Evolutionary conservation across 1,140 invertebrate species (phyloP).

Genomic region (Sinonovacula constricta): DNA sequence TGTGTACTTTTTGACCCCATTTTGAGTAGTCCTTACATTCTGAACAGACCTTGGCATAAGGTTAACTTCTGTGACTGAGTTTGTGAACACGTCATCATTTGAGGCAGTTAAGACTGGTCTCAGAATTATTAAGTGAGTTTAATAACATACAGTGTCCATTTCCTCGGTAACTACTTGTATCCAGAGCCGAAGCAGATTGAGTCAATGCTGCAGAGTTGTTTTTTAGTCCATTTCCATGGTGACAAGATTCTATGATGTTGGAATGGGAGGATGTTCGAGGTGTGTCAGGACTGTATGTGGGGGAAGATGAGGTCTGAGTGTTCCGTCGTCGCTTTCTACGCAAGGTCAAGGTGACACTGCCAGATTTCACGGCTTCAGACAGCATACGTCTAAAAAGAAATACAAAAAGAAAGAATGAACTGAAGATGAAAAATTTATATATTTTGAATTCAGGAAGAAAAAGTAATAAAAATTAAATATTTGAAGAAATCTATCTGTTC

Average conservation of each 20-base stretch:
- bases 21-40: too few species aligned
- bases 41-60: constrained; percentile 14
- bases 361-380: constrained; percentile 17
- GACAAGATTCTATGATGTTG: constrained; percentile 10
- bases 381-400: constrained; percentile 38
- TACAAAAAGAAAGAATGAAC: too few species aligned
- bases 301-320: constrained; percentile 7
- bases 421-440: too few species aligned
- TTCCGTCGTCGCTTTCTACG: constrained; percentile 26
- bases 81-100: constrained; percentile 48
- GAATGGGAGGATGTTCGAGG: constrained; percentile 26
- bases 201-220: constrained; percentile 1
- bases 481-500: too few species aligned
- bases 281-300: background rate
- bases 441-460: too few species aligned
- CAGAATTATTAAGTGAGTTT: constrained; percentile 46
- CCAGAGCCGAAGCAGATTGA: constrained; percentile 35
- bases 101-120: constrained; percentile 41
- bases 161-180: constrained; percentile 12
- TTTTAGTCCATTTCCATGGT: background rate
- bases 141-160: constrained; percentile 8
- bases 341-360: constrained; percentile 30
- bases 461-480: too few species aligned
- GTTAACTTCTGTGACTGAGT: constrained; percentile 25
- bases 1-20: constrained; percentile 1